Evolutionary conservation across 2,797 vertebrate genomes (phyloP).

Genomic region (Lemur catta): DNA sequence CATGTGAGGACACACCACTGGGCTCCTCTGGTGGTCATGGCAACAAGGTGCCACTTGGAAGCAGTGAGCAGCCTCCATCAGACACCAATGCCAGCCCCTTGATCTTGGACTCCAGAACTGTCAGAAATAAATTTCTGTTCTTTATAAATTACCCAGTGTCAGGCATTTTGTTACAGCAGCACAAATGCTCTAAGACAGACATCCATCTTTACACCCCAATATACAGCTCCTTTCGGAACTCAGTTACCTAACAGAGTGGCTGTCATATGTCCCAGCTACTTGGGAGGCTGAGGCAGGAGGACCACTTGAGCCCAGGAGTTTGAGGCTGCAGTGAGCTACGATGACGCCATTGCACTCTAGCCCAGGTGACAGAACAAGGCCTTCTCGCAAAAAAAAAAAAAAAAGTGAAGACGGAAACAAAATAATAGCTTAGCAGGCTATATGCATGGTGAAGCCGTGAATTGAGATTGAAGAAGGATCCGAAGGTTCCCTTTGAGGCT

Average conservation of each 20-base stretch:
- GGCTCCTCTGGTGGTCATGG: neutral
- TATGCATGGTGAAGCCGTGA: neutral
- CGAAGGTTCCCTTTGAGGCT: accelerated
- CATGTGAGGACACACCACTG: neutral
- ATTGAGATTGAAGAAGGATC: neutral
- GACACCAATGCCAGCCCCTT: neutral
- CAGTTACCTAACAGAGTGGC: neutral
- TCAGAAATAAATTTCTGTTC: neutral
- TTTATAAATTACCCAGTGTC: neutral
- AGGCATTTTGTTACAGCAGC: neutral
- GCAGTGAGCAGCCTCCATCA: neutral
- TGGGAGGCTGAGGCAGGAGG: too few species aligned
- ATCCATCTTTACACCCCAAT: neutral
- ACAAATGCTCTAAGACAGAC: neutral
- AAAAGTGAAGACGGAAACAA: neutral
- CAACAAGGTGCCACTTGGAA: too few species aligned
- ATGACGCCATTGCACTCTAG: too few species aligned
- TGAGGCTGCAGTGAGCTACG: too few species aligned
- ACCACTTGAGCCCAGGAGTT: too few species aligned
- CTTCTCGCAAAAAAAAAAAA: too few species aligned
- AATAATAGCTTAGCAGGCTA: neutral
- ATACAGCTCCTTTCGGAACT: neutral
- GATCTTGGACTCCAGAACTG: neutral
- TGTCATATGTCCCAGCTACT: neutral
- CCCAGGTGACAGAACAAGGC: too few species aligned